phyloP scores from a whole-genome alignment of 2,888 invertebrate genomes.

The Pachymerium ferrugineum region DNA sequence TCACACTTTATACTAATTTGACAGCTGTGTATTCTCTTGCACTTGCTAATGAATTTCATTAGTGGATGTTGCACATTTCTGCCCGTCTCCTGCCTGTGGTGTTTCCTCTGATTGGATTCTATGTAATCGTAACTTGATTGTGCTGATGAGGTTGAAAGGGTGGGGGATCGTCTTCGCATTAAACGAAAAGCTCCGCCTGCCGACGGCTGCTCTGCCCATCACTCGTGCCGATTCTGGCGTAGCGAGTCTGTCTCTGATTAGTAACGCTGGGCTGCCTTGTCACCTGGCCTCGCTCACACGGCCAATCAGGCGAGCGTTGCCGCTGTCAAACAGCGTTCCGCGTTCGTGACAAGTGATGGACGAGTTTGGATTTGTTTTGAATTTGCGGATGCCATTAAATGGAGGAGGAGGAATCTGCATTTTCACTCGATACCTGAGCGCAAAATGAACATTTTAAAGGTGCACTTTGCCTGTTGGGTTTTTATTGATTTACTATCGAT shows the following conservation, averaged over 20 bases:
- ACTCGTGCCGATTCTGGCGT: constrained; percentile 4
- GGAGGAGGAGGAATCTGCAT: background rate
- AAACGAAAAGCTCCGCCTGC: constrained; percentile 22
- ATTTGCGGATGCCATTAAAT: constrained; percentile 2
- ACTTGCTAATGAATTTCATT: constrained; percentile 17
- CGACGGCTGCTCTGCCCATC: constrained; percentile 13
- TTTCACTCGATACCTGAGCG: background rate
- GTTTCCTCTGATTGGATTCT: constrained; percentile 23
- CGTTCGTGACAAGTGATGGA: constrained; percentile 20
- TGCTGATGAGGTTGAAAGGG: constrained; percentile 23
- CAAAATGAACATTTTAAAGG: background rate
- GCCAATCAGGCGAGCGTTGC: constrained; percentile 20
- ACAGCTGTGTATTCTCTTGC: constrained; percentile 22
- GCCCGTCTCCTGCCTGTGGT: constrained; percentile 6
- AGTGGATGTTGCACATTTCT: constrained; percentile 18
- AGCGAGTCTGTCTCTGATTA: constrained; percentile 19
- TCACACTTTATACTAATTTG: constrained; percentile 24
- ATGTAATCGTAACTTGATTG: constrained; percentile 24
- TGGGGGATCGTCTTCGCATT: background rate
- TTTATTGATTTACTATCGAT: constrained; percentile 5
- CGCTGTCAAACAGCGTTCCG: background rate
- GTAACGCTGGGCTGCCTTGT: constrained; percentile 25
- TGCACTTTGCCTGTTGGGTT: background rate
- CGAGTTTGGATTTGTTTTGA: background rate
- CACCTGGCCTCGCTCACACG: constrained; percentile 27